Evolutionary conservation across 2,797 vertebrate species (phyloP), one percentile per base, ranked within the genome.

Genomic region (Xiphorhynchus erythropygius): DNA sequence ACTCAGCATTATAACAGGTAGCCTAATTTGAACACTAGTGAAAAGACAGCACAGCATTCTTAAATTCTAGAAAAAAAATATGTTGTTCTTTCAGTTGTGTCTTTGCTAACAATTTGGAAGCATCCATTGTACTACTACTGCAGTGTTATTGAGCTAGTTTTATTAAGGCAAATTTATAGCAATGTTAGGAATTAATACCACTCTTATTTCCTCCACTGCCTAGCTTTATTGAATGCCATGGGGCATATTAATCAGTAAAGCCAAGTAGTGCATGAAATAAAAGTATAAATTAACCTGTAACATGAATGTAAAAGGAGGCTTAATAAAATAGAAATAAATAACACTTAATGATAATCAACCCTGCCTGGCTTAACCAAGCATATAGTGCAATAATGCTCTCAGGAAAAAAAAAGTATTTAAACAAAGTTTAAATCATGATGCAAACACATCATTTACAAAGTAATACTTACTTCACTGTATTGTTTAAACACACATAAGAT

Each of bases 171-270:
- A 98, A 98, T 98, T 98, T 98, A 98, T 97, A 97, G 98, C 98
- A 98, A 98, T 98, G 98, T 98, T 96, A 89, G 96, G 97, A 98
- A 98, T 99, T 98, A 99, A 99, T 99, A 98, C 97, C 98, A 97
- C 97, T 97, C 97, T 96, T 98, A 98, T 98, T 98, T 98, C 98
- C 97, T 98, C 98, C 96, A 97, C 97, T 96, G 97, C 95, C 97
- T 97, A 95, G 97, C 97, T 98, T 98, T 98, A 98, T 98, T 98
- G 98, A 98, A 98, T 98, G 98, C 98, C 97, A 96, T 96, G 97
- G 97, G 98, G 98, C 98, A 97, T 98, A 98, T 98, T 98, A 98
- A 98, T 98, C 98, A 98, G 97, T 97, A 98, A 98, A 98, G 97
- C 97, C 97, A 98, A 98, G 98, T 97, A 98, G 98, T 98, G 98